Base-by-base conservation (phyloP, 2,888 invertebrate species). In the Rhodophaea formosa region DNA sequence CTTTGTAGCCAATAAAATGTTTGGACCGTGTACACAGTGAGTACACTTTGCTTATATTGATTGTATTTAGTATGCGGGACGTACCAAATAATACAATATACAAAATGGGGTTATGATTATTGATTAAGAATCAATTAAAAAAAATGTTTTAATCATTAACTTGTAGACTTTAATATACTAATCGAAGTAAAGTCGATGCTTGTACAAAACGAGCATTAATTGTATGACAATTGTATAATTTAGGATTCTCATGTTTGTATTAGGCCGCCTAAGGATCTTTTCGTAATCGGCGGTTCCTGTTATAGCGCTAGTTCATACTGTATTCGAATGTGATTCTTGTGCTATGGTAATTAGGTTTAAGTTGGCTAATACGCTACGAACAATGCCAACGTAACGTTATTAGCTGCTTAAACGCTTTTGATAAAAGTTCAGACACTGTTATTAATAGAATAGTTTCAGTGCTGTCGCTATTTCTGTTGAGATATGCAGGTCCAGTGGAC, bases 191-290 rank as follows among this genome's bases (percentile, higher is more conserved):
- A 35, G 8, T 35, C 51, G 35, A 51, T 51, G 62, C 49, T 39
- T 45, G 47, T 56, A 65, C 68, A 68, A 62, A 74, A 68, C 72
- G 71, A 72, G 65, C 61, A 64, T 62, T 49, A 61, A 65, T 58
- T 46, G 57, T 66, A 64, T 67, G 64, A 68, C 66, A 61, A 67
- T 60, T 65, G 66, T 70, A 66, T 62, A 64, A 63, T 67, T 63
- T 68, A 73, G 68, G 64, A 71, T 74, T 77, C 69, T 72, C 75
- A 74, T 70, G 68, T 77, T 72, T 75, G 71, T 77, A 74, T 74
- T 62, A 63, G 71, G 69, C 75, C 74, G 77, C 77, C 77, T 77
- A 72, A 67, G 60, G 59, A 64, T 67, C 60, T 63, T 49, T 15
- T 35, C 47, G 30, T 62, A 53, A 59, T n/a, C 61, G 23, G 46